Percentiles rank a stretch among this genome's conserved stretches.
Conservation (phyloP, 2,797 vertebrate species). For the Halcyon leucocephala region DNA sequence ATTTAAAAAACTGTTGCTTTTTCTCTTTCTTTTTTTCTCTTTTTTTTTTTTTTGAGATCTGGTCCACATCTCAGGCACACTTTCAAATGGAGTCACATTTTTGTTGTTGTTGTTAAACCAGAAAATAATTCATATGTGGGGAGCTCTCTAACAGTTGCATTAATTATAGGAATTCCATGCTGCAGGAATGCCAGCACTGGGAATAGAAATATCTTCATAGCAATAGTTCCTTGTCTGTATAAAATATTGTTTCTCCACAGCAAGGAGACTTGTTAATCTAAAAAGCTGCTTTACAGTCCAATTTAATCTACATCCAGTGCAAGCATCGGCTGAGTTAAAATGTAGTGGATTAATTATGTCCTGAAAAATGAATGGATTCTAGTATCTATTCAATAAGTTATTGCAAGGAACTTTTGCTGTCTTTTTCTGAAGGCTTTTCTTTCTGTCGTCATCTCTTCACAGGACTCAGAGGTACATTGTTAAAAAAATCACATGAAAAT, state of each 20-base stretch:
- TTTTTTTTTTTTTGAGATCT: not conserved
- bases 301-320: not conserved
- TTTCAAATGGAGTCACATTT: not conserved
- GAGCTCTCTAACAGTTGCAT: not conserved
- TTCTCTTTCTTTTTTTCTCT: not conserved
- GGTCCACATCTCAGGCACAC: accelerated
- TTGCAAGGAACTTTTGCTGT: not conserved
- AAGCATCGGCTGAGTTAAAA: not conserved
- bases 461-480: not conserved
- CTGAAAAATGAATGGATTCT: not conserved
- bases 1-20: not conserved
- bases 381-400: not conserved
- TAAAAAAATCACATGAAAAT: not conserved
- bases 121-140: not conserved
- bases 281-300: not conserved
- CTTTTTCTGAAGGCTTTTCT: not conserved
- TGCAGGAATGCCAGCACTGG: not conserved
- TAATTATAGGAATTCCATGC: not conserved
- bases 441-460: not conserved
- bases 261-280: not conserved
- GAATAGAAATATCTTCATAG: not conserved
- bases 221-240: not conserved
- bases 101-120: not conserved
- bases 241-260: not conserved
- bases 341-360: not conserved